A percentile compares a stretch with the other conserved stretches of the same genome.
Evolutionary conservation across 1,140 invertebrate species (phyloP).

Genomic region (Acromyrmex heyeri): DNA sequence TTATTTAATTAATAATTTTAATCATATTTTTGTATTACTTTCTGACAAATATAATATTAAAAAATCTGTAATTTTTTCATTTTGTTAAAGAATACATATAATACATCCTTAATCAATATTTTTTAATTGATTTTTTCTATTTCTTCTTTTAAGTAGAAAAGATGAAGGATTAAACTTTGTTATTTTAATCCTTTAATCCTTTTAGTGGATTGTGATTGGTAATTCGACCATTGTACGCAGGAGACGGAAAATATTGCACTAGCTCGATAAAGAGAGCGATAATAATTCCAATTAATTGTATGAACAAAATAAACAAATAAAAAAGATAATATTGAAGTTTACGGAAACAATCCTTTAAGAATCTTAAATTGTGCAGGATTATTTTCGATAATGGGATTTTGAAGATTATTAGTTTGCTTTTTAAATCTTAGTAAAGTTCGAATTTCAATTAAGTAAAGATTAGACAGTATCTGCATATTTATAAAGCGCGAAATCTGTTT

Average conservation of each 20-base stretch:
- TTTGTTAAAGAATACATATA: no score
- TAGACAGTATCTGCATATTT: not conserved
- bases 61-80: no score
- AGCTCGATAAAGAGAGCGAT: not conserved
- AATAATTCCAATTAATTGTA: not conserved
- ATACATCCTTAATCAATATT: not conserved
- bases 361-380: not conserved
- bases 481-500: not conserved
- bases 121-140: not conserved
- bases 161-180: not conserved
- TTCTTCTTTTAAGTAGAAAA: not conserved
- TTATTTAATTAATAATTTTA: no score
- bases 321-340: not conserved
- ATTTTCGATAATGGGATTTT: not conserved
- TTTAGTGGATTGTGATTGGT: not conserved
- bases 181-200: not conserved
- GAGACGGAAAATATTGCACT: not conserved
- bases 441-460: not conserved
- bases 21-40: no score
- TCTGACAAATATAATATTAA: no score
- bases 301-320: not conserved
- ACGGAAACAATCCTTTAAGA: not conserved
- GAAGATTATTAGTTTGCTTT: not conserved
- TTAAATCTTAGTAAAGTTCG: slow-evolving; percentile 13
- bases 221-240: no score